Evolutionary conservation across 2,113 vertebrate genomes (phyloP).

Genomic region (Isurus oxyrinchus): DNA sequence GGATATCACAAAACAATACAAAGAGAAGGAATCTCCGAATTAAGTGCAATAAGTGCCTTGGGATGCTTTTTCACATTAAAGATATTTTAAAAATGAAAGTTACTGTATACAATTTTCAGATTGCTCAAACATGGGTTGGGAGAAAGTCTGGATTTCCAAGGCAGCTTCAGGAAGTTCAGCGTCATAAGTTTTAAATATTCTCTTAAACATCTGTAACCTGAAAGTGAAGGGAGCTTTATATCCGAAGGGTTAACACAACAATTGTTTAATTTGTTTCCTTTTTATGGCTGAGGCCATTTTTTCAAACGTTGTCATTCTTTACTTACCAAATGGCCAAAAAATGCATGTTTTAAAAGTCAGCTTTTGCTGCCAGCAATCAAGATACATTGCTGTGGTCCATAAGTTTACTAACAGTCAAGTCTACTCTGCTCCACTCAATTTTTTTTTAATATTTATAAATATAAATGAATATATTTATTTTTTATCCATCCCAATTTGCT

Average conservation of each 20-base stretch:
- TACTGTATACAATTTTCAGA: not conserved
- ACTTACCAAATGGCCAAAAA: not conserved
- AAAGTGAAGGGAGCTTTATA: not conserved
- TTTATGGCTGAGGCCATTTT: not conserved
- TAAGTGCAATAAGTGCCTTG: not conserved
- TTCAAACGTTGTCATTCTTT: not conserved
- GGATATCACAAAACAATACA: too few relatives aligned
- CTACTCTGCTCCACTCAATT: not conserved
- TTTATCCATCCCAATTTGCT: not conserved
- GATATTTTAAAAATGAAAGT: not conserved
- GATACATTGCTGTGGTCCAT: not conserved
- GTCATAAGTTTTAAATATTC: not conserved
- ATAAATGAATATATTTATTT: too few relatives aligned
- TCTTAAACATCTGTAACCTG: not conserved
- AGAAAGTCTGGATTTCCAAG: not conserved
- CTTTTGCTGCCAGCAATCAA: conserved; percentile 3
- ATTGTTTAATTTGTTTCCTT: not conserved
- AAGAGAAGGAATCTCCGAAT: too few relatives aligned
- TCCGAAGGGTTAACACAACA: conserved; percentile 1
- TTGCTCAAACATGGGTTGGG: not conserved
- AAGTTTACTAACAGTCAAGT: not conserved
- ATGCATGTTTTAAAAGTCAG: not conserved
- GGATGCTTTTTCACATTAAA: not conserved
- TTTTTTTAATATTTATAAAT: too few relatives aligned
- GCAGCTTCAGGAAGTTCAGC: not conserved